Percentiles rank a stretch among this genome's conserved stretches.
phyloP scores from a whole-genome alignment of 1,140 invertebrate genomes.

The Euborellia annulipes region DNA sequence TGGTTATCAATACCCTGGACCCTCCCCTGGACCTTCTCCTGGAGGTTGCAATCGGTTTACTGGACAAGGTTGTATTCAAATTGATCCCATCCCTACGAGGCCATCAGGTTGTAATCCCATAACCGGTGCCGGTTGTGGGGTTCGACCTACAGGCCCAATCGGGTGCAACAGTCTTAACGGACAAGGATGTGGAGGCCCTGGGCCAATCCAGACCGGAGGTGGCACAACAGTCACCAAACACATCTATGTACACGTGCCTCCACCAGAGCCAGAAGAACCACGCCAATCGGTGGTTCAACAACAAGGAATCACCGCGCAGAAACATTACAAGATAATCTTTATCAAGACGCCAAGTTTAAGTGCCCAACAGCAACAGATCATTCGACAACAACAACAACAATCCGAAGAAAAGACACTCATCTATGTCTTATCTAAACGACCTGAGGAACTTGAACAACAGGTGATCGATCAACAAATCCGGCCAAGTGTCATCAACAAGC shows the following conservation, averaged over 20 bases:
- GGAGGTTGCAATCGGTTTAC: too few relatives aligned
- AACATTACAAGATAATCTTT: constrained; percentile 62
- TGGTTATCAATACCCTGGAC: too few relatives aligned
- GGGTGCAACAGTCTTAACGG: too few relatives aligned
- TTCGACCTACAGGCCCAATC: too few relatives aligned
- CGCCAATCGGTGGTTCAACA: constrained; percentile 37
- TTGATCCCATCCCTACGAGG: too few relatives aligned
- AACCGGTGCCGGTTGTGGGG: too few relatives aligned
- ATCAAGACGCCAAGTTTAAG: constrained; percentile 53
- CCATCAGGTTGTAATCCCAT: too few relatives aligned
- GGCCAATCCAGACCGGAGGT: not conserved
- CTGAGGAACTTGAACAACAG: constrained; percentile 61
- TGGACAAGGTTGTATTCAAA: too few relatives aligned
- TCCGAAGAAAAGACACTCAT: constrained; percentile 70
- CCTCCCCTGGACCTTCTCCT: too few relatives aligned
- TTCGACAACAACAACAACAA: too few relatives aligned
- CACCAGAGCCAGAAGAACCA: constrained; percentile 49
- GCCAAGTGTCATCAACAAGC: constrained; percentile 65
- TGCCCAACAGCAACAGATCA: too few relatives aligned
- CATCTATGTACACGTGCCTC: constrained; percentile 53
- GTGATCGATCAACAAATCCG: constrained; percentile 46
- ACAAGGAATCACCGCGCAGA: constrained; percentile 42
- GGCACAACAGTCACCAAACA: constrained; percentile 32
- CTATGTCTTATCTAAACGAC: constrained; percentile 74
- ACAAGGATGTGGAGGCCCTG: too few relatives aligned